Percentiles rank a stretch among this genome's conserved stretches.
phyloP scores from a whole-genome alignment of 1,140 invertebrate species.

The Trachymyrmex cornetzi region DNA sequence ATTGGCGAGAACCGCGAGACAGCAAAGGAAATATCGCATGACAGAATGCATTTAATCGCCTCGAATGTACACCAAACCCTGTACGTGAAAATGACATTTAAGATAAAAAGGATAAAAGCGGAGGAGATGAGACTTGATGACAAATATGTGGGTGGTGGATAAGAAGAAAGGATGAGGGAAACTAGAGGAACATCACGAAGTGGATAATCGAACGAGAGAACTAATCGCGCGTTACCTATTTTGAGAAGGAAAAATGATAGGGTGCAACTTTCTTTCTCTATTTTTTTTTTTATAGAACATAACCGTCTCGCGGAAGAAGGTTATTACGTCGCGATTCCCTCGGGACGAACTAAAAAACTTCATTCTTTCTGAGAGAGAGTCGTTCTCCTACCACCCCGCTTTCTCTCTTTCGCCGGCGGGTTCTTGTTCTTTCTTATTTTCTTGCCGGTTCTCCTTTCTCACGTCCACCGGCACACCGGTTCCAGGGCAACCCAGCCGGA shows the following conservation, averaged over 20 bases:
- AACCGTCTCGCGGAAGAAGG: constrained; percentile 70
- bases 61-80: not conserved
- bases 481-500: constrained; percentile 11
- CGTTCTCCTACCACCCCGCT: not conserved
- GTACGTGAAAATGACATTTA: constrained; percentile 31
- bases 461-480: constrained; percentile 11
- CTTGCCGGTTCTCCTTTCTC: constrained; percentile 41
- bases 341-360: constrained; percentile 72
- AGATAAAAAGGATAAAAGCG: not conserved
- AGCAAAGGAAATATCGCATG: constrained; percentile 34
- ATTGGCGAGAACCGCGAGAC: constrained; percentile 40
- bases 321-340: constrained; percentile 75
- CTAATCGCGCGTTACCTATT: constrained; percentile 67
- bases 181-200: constrained; percentile 21
- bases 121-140: not conserved
- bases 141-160: not conserved
- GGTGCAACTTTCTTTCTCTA: constrained; percentile 24
- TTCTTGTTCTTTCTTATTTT: constrained; percentile 36
- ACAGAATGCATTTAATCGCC: constrained; percentile 35
- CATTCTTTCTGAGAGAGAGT: constrained; percentile 63
- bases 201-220: constrained; percentile 28
- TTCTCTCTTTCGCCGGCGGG: not conserved
- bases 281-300: constrained; percentile 71
- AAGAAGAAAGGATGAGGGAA: not conserved
- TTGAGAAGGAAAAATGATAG: constrained; percentile 2